A percentile compares a stretch with the other conserved stretches of the same genome.
Evolutionary conservation across 2,797 vertebrate genomes (phyloP).

Genomic region (Eleutherodactylus coqui): DNA sequence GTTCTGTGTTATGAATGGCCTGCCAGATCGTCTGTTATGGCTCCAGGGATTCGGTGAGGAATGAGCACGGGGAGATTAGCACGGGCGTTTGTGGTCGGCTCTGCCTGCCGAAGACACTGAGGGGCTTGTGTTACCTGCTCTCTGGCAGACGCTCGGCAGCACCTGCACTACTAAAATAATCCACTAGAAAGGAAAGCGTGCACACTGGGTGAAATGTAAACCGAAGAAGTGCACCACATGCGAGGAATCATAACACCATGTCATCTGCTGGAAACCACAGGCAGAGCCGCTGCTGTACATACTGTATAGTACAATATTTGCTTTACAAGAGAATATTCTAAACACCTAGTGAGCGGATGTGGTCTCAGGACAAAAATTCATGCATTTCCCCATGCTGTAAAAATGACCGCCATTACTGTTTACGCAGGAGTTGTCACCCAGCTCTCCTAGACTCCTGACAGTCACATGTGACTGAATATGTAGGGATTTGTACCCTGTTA

Average conservation of each 20-base stretch:
- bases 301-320: conserved; percentile 7
- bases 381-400: background rate
- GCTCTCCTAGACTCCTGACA: background rate
- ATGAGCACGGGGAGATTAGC: conserved; percentile 22
- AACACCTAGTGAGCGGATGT: background rate
- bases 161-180: conserved; percentile 47
- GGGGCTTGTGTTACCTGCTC: conserved; percentile 50
- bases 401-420: background rate
- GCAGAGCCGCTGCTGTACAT: background rate
- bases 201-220: background rate
- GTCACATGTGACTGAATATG: background rate
- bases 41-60: conserved; percentile 22
- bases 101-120: conserved; percentile 4
- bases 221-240: background rate
- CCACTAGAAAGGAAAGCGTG: background rate
- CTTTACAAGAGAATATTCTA: background rate
- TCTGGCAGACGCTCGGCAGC: conserved; percentile 23
- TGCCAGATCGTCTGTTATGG: conserved; percentile 6
- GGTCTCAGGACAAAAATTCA: background rate
- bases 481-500: background rate
- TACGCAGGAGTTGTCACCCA: background rate
- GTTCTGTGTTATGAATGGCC: conserved; percentile 20
- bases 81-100: conserved; percentile 30
- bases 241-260: conserved; percentile 24
- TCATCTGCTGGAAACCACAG: conserved; percentile 14